phyloP scores from a whole-genome alignment of 2,113 vertebrate species.

The Pedetes capensis region DNA sequence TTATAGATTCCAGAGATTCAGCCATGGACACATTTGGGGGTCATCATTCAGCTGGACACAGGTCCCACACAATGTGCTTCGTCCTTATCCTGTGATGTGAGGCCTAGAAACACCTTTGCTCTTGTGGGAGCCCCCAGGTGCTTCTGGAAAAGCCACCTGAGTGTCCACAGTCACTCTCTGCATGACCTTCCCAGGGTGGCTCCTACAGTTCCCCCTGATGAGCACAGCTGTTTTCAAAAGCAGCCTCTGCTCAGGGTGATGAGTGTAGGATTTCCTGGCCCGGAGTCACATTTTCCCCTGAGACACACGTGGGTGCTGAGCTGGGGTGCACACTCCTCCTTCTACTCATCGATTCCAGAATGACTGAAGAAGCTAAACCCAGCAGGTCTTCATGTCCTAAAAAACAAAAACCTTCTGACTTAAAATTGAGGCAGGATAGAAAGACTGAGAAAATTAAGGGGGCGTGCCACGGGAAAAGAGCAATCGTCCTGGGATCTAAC shows the following conservation, averaged over 20 bases:
- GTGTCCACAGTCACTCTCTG: background rate
- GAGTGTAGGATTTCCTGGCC: background rate
- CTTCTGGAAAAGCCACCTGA: background rate
- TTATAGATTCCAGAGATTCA: background rate
- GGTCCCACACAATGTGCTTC: background rate
- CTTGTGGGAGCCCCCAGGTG: background rate
- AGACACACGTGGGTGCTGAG: background rate
- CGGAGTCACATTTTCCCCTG: background rate
- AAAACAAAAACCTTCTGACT: background rate
- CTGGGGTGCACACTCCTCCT: background rate
- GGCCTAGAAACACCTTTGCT: accelerated
- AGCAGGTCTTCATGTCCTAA: background rate
- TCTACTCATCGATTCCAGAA: background rate
- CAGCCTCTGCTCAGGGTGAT: background rate
- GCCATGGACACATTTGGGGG: background rate
- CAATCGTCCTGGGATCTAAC: no score
- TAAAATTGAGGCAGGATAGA: no score
- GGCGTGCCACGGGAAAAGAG: no score
- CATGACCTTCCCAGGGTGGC: background rate
- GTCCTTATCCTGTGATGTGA: background rate
- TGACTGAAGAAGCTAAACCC: background rate
- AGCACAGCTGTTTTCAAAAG: background rate
- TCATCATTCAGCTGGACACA: background rate
- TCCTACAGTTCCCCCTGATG: background rate
- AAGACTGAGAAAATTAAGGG: no score